These are phyloP conservation scores for Argyrosomus japonicus DNA, from an alignment of 2,113 vertebrate genomes.

Conservation along the genomic window DNA sequence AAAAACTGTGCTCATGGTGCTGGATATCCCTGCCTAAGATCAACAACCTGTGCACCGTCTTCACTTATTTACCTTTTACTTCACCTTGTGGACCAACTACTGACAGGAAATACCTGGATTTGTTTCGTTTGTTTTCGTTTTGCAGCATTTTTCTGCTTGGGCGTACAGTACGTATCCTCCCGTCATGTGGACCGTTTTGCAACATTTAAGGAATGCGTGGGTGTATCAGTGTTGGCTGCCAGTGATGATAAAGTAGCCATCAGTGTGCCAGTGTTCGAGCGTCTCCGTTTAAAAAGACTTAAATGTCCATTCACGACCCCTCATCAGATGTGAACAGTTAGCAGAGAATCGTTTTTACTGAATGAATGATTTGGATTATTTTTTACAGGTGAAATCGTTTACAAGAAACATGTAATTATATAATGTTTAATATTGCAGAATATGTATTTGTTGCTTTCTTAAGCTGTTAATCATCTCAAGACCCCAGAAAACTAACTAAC, in stretches of 20 bases:
- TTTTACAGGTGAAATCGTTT: neutral
- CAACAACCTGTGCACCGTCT: neutral
- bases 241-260: conserved; percentile 1
- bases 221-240: neutral
- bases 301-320: no score
- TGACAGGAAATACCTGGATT: conserved; percentile 3
- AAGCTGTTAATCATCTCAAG: neutral
- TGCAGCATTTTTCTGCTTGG: neutral
- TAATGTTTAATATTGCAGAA: neutral
- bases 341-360: no score
- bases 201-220: conserved; percentile 38
- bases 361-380: no score
- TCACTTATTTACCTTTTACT: neutral
- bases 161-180: neutral
- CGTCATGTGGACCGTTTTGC: neutral
- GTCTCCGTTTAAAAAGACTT: no score
- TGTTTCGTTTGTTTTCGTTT: neutral
- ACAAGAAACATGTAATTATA: neutral
- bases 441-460: neutral
- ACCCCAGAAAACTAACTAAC: neutral
- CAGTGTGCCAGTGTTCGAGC: neutral
- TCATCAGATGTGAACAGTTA: no score
- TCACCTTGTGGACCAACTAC: neutral
- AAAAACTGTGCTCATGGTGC: no score
- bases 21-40: neutral